Evolutionary conservation across 92 coral and sea anemone species (phyloP).

Genomic region (Metridium senile): DNA sequence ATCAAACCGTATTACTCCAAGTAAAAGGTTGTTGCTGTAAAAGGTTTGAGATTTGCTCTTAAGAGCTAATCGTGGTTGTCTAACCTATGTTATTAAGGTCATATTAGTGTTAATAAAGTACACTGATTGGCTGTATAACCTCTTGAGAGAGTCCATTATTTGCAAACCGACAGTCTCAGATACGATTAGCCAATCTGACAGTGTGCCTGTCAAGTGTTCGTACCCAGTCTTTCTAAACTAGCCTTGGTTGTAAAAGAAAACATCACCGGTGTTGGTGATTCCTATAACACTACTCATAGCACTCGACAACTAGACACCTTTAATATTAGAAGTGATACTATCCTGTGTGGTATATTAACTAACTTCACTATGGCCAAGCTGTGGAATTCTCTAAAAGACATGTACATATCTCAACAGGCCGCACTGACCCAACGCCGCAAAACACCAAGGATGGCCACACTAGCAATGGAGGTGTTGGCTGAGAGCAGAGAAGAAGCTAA

Average conservation of each 20-base stretch:
- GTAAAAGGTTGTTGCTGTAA: no score
- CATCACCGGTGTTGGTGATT: not conserved
- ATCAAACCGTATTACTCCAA: no score
- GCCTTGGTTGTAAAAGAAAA: not conserved
- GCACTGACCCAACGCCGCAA: conserved; percentile 19
- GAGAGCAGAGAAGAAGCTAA: conserved; percentile 86
- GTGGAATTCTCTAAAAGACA: conserved; percentile 64
- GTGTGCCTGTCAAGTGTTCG: not conserved
- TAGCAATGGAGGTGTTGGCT: conserved; percentile 80
- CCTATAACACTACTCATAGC: no score
- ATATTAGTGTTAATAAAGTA: not conserved
- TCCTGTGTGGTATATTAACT: not conserved
- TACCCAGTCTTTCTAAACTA: not conserved
- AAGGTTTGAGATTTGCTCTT: not conserved
- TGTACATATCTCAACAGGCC: conserved; percentile 46
- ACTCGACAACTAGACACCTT: not conserved
- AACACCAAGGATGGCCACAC: conserved; percentile 73
- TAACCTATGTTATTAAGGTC: not conserved
- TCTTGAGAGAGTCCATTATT: not conserved
- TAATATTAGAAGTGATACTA: not conserved
- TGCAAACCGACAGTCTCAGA: no score
- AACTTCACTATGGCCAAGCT: conserved; percentile 62
- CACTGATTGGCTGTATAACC: not conserved
- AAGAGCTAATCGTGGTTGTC: not conserved
- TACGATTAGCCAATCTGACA: not conserved